Evolutionary conservation across 2,888 invertebrate species (phyloP).

Genomic region (Polia nebulosa): DNA sequence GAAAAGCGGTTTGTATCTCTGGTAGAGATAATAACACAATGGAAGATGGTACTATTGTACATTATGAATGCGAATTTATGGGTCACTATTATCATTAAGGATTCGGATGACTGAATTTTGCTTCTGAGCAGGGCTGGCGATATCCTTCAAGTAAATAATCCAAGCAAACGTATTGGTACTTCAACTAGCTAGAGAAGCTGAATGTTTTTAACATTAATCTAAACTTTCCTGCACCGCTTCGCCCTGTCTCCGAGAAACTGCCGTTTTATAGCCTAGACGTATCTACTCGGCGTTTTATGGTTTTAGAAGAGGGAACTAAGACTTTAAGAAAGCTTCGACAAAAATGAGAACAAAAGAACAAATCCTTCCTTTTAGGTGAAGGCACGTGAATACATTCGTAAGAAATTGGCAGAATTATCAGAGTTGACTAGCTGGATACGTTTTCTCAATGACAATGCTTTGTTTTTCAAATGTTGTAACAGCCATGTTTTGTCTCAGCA

Average conservation of each 20-base stretch:
- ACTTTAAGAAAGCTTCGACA: background rate
- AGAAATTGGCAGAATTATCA: background rate
- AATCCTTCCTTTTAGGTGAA: background rate
- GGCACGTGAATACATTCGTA: background rate
- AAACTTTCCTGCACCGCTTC: constrained; percentile 54
- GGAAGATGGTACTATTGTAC: constrained; percentile 26
- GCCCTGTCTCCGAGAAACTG: constrained; percentile 52
- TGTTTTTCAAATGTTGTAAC: background rate
- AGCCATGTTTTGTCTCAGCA: background rate
- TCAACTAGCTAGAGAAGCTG: constrained; percentile 32
- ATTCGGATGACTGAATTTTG: constrained; percentile 12
- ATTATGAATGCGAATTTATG: constrained; percentile 12
- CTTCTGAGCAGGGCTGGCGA: background rate
- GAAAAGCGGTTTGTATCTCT: constrained; percentile 37
- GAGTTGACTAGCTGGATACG: background rate
- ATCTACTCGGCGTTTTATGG: constrained; percentile 44
- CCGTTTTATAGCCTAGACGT: constrained; percentile 59
- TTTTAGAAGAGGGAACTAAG: constrained; percentile 27
- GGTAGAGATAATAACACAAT: constrained; percentile 38
- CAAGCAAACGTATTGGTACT: constrained; percentile 20
- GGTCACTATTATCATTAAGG: constrained; percentile 27
- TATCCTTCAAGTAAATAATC: constrained; percentile 21
- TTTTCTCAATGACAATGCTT: background rate
- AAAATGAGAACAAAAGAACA: background rate
- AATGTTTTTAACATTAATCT: constrained; percentile 56